Evolutionary conservation across 2,113 vertebrate genomes (phyloP).

Genomic region (Peromyscus maniculatus): DNA sequence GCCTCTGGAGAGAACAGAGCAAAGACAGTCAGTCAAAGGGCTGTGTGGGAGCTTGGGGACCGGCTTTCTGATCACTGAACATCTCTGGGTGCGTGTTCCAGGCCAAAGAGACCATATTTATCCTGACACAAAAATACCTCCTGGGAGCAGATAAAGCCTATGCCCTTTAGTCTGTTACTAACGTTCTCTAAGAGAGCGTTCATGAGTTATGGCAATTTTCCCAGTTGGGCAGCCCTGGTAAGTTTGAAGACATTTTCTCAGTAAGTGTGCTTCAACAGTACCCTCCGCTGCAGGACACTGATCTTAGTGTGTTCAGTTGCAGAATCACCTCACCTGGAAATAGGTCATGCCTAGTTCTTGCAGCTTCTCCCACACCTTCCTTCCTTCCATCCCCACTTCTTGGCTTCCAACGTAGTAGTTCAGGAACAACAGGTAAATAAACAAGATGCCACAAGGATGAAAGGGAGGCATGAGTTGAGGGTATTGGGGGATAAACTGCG

Average conservation of each 20-base stretch:
- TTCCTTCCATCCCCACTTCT: not conserved
- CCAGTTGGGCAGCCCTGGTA: not conserved
- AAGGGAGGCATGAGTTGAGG: not conserved
- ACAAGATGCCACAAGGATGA: too few relatives aligned
- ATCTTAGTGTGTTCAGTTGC: not conserved
- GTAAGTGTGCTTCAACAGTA: not conserved
- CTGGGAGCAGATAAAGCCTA: not conserved
- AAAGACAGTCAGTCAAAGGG: conserved; percentile 20
- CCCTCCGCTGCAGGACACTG: not conserved
- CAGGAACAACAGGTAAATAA: not conserved
- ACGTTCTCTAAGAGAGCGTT: not conserved
- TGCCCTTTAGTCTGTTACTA: not conserved
- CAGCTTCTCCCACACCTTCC: not conserved
- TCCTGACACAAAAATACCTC: not conserved
- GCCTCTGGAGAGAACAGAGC: conserved; percentile 4
- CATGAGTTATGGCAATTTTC: not conserved
- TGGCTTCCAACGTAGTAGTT: not conserved
- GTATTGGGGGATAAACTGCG: not conserved
- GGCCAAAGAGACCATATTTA: not conserved
- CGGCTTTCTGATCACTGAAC: not conserved
- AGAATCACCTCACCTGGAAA: not conserved
- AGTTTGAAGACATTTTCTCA: not conserved
- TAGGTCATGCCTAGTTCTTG: not conserved
- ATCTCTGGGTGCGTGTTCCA: conserved; percentile 31
- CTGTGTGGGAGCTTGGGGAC: not conserved